phyloP scores from a whole-genome alignment of 1,140 invertebrate species.

The Drosophila miranda region DNA sequence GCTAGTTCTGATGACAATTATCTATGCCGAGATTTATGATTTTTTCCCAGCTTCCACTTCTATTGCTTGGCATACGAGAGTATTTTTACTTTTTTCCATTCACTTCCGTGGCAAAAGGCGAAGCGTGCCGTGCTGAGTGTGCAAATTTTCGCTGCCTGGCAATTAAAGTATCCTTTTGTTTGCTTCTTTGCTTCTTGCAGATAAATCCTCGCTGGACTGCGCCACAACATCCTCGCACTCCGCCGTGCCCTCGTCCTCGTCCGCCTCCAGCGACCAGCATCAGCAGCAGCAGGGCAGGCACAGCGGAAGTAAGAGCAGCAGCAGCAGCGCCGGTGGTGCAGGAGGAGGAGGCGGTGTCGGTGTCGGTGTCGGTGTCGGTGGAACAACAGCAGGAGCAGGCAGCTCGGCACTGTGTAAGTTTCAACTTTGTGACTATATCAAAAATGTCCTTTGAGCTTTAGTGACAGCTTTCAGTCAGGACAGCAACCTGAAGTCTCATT shows the following conservation, averaged over 20 bases:
- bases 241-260: conserved; percentile 53
- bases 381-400: conserved; percentile 29
- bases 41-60: conserved; percentile 15
- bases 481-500: conserved; percentile 40
- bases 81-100: conserved; percentile 16
- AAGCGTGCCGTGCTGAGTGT: conserved; percentile 69
- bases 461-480: conserved; percentile 72
- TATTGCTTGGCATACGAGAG: background rate
- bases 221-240: conserved; percentile 67
- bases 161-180: conserved; percentile 61
- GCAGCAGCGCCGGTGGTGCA: conserved; percentile 20
- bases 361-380: conserved; percentile 9
- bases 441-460: conserved; percentile 47
- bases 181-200: conserved; percentile 43
- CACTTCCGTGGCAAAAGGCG: conserved; percentile 43
- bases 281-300: conserved; percentile 67
- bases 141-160: conserved; percentile 75
- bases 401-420: conserved; percentile 71
- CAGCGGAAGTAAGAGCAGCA: conserved; percentile 61
- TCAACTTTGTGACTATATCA: conserved; percentile 19
- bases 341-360: conserved; percentile 3
- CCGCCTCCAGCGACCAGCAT: conserved; percentile 43
- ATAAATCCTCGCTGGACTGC: conserved; percentile 77
- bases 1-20: conserved; percentile 68
- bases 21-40: conserved; percentile 77